Evolutionary conservation across 1,140 invertebrate genomes (phyloP).

Genomic region (Sinonovacula constricta): DNA sequence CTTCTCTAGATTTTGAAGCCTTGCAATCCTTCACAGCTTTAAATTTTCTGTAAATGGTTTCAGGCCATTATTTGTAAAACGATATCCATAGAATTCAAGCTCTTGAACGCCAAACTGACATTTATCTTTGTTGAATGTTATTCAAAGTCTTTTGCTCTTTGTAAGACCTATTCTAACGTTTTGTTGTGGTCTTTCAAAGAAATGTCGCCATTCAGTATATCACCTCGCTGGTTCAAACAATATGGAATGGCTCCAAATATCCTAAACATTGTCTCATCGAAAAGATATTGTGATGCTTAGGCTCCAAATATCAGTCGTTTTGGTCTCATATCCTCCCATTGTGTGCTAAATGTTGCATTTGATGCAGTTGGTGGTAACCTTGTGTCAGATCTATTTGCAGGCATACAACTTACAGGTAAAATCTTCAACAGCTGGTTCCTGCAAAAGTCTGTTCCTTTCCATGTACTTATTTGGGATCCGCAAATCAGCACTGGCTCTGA

Average conservation of each 20-base stretch:
- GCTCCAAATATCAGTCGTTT: conserved; percentile 43
- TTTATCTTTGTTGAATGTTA: conserved; percentile 60
- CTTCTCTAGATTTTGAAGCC: conserved; percentile 12
- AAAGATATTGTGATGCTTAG: conserved; percentile 46
- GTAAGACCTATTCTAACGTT: conserved; percentile 50
- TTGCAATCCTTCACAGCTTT: conserved; percentile 51
- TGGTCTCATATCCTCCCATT: conserved; percentile 35
- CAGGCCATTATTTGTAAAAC: conserved; percentile 55
- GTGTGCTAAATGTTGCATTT: conserved; percentile 33
- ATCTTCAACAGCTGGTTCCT: conserved; percentile 41
- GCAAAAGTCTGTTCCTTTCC: conserved; percentile 39
- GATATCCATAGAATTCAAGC: conserved; percentile 56
- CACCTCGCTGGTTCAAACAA: conserved; percentile 51
- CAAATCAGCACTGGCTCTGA: conserved; percentile 45
- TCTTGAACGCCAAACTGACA: conserved; percentile 54
- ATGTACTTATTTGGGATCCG: conserved; percentile 42
- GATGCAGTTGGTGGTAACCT: conserved; percentile 44
- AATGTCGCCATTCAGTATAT: conserved; percentile 41
- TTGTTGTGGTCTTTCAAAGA: conserved; percentile 56
- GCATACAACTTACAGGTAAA: conserved; percentile 43
- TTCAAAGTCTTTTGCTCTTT: conserved; percentile 44
- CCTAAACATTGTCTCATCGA: conserved; percentile 50
- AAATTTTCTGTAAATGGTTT: conserved; percentile 57
- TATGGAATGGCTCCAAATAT: conserved; percentile 50
- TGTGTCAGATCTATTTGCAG: conserved; percentile 34